phyloP scores from a whole-genome alignment of 2,888 invertebrate genomes.

The Amblyjoppa proteus region DNA sequence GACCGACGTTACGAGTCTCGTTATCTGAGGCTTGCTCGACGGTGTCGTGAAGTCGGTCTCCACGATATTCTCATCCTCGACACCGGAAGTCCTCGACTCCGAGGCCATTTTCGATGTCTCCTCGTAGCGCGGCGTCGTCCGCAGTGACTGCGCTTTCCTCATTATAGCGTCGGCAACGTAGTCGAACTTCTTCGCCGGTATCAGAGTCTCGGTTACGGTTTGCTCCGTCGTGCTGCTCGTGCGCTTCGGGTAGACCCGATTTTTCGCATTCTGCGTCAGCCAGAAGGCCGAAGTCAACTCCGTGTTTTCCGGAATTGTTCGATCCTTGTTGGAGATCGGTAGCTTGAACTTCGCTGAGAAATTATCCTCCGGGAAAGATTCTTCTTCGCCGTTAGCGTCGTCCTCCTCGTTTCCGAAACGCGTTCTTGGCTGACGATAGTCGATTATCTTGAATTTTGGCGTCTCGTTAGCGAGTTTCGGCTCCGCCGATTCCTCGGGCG shows the following conservation, averaged over 20 bases:
- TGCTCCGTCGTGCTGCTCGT: slow-evolving; percentile 75
- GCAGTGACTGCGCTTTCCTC: slow-evolving; percentile 79
- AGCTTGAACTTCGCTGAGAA: slow-evolving; percentile 35
- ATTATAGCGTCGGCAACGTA: slow-evolving; percentile 80
- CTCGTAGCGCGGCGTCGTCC: slow-evolving; percentile 72
- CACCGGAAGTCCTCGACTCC: slow-evolving; percentile 16
- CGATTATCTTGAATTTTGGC: slow-evolving; percentile 58
- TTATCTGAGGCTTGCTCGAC: slow-evolving; percentile 81
- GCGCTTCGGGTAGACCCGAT: slow-evolving; percentile 76
- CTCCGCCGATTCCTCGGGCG: slow-evolving; percentile 71
- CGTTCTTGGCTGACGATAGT: slow-evolving; percentile 72
- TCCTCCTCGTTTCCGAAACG: slow-evolving; percentile 66
- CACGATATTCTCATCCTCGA: slow-evolving; percentile 68
- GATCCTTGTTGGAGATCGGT: slow-evolving; percentile 60
- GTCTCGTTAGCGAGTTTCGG: slow-evolving; percentile 35
- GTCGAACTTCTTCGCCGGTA: slow-evolving; percentile 82
- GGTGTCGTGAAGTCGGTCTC: slow-evolving; percentile 73
- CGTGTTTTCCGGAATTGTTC: slow-evolving; percentile 28
- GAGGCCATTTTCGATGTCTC: slow-evolving; percentile 51
- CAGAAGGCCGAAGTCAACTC: slow-evolving; percentile 61
- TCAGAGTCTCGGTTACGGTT: slow-evolving; percentile 80
- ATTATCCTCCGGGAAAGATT: slow-evolving; percentile 27
- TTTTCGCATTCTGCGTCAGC: slow-evolving; percentile 67
- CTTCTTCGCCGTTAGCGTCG: slow-evolving; percentile 61
- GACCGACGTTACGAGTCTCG: slow-evolving; percentile 85